Conservation (phyloP, 2,797 vertebrate genomes). For the Neosilurus hyrtlii region DNA sequence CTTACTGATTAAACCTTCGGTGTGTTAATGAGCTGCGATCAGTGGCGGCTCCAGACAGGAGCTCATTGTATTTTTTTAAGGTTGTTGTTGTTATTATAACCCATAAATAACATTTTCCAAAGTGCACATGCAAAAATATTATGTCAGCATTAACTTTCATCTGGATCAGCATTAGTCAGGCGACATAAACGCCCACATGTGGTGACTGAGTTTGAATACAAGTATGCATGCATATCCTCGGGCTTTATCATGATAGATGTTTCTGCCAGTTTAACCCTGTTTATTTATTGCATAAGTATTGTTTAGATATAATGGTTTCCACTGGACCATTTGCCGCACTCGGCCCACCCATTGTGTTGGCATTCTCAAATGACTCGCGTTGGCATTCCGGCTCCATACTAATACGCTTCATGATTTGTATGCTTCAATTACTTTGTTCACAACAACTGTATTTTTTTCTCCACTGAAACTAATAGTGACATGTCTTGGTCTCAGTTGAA, state of each 20-base stretch:
- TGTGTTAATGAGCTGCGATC: conserved; percentile 2
- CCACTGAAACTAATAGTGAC: not conserved
- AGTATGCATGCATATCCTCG: conserved; percentile 32
- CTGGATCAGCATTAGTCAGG: conserved; percentile 34
- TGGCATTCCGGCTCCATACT: conserved; percentile 59
- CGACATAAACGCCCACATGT: conserved; percentile 19
- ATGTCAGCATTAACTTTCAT: conserved; percentile 25
- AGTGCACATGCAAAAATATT: conserved; percentile 20
- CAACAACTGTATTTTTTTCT: conserved; percentile 45
- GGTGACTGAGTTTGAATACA: conserved; percentile 33
- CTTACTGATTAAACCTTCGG: conserved; percentile 28
- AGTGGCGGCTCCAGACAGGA: not conserved
- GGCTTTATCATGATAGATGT: conserved; percentile 55
- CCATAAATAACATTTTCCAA: conserved; percentile 21
- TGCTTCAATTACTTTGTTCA: conserved; percentile 49
- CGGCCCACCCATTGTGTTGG: conserved; percentile 78
- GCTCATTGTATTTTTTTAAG: not conserved
- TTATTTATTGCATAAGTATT: conserved; percentile 68
- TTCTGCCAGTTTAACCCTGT: conserved; percentile 61
- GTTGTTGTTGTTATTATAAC: not conserved
- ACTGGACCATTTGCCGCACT: conserved; percentile 67
- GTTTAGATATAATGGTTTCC: conserved; percentile 69
- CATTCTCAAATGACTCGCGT: conserved; percentile 66
- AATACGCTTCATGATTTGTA: conserved; percentile 46
- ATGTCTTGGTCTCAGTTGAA: not conserved